Percentiles rank a stretch among this genome's conserved stretches.
These are phyloP conservation scores for Microcebus lehilahytsara DNA, from an alignment of 2,113 vertebrate species.

Conservation along the genomic window DNA sequence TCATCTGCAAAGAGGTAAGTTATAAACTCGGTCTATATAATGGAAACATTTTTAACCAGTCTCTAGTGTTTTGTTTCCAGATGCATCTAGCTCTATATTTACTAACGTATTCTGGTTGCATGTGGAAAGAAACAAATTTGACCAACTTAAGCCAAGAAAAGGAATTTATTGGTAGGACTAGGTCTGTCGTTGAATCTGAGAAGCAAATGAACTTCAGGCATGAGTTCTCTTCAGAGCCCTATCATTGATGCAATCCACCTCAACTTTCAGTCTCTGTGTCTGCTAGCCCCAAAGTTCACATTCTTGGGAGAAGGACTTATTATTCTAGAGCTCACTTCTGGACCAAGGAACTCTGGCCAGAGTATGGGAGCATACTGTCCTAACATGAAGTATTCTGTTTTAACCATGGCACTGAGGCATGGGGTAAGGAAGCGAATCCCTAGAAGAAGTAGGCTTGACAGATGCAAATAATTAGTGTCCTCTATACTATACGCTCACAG, in stretches of 20 bases:
- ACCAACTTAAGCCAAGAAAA: background rate
- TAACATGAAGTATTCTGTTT: background rate
- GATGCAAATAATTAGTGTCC: background rate
- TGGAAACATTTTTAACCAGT: background rate
- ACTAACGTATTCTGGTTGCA: conserved; percentile 7
- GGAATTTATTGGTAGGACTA: background rate
- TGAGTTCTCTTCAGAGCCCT: background rate
- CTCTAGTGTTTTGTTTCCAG: background rate
- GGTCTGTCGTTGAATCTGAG: background rate
- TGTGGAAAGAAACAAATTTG: conserved; percentile 5
- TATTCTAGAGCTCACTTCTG: background rate
- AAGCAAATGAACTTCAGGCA: background rate
- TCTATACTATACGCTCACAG: too few species aligned
- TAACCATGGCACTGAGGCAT: background rate
- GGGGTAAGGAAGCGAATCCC: background rate
- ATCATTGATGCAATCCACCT: background rate
- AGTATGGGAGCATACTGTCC: background rate
- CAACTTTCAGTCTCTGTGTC: background rate
- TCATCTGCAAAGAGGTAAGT: background rate
- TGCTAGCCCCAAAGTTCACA: background rate
- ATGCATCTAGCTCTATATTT: conserved; percentile 24
- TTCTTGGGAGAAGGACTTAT: background rate
- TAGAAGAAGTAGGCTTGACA: background rate
- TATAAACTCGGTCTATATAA: background rate
- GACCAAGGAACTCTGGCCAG: background rate